Evolutionary conservation across 2,888 invertebrate genomes (phyloP).

Genomic region (Odiellus spinosus): DNA sequence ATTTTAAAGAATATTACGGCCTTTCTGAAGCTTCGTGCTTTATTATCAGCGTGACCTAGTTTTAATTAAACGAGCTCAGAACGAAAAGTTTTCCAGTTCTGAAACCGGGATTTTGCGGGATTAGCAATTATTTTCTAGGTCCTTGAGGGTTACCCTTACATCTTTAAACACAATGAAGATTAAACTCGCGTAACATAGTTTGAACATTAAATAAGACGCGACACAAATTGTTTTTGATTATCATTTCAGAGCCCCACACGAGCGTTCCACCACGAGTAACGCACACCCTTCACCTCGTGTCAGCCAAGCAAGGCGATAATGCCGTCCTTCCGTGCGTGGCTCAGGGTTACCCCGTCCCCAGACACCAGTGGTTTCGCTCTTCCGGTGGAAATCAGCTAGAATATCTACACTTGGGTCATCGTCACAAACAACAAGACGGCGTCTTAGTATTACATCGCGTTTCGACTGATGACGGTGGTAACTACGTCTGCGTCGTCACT

Average conservation of each 20-base stretch:
- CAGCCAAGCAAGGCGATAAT: conserved; percentile 20
- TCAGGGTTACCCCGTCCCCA: conserved; percentile 29
- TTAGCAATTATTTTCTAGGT: too few species aligned
- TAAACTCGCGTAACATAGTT: too few species aligned
- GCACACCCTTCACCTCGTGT: conserved; percentile 10
- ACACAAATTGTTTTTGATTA: too few species aligned
- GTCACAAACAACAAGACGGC: conserved; percentile 11
- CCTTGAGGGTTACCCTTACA: too few species aligned
- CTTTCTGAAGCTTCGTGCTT: too few species aligned
- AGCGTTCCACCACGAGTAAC: conserved; percentile 13
- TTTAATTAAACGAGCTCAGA: too few species aligned
- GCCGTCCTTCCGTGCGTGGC: conserved; percentile 31
- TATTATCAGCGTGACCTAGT: too few species aligned
- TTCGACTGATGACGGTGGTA: conserved; percentile 14
- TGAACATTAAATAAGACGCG: too few species aligned
- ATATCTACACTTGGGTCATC: conserved; percentile 5
- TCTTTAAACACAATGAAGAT: too few species aligned
- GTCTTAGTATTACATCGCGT: conserved; percentile 12
- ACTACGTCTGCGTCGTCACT: conserved; percentile 15
- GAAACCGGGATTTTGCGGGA: too few species aligned
- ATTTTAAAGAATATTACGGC: too few species aligned
- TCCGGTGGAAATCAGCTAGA: conserved; percentile 11
- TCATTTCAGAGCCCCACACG: conserved; percentile 14
- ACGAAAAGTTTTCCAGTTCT: too few species aligned
- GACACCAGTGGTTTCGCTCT: conserved; percentile 28